Evolutionary conservation across 2,797 vertebrate genomes (phyloP), one percentile per base, ranked within the genome.

Genomic region (Pseudopleuronectes americanus): DNA sequence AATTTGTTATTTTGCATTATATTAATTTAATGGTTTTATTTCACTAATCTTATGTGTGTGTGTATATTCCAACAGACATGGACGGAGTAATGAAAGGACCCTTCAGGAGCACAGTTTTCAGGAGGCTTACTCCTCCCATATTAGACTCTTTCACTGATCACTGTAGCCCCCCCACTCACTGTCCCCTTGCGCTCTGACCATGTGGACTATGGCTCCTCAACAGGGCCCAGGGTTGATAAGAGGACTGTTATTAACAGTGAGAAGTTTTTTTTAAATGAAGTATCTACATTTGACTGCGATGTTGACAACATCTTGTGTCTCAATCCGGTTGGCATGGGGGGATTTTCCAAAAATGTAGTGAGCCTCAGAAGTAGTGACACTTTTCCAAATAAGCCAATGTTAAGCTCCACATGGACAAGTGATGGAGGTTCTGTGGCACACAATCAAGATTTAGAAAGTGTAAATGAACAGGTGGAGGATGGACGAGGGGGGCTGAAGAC

Each of bases 241-340:
- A 17, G 24, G n/a, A 21, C 13, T 5, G 7, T 4, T 14, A 49
- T n/a, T 43, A 36, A 12, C 19, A 28, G 1, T 53, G 17, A 64
- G 3, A 31, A 24, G 0, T 9, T 51, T 8, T 8, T 43, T 0
- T 14, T 28, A 8, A 53, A 70, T 21, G 10, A 16, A 1, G 24
- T 21, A 9, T 19, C 49, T 51, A 56, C 21, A 0, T 91, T 93
- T 43, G 83, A 90, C 31, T 26, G 41, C 14, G 80, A 92, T 0
- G 54, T 84, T 8, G 80, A 90, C 1, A 58, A 73, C 26, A 84
- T 90, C n/a, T 73, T 92, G 51, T 85, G 74, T 28, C 85, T 92
- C 26, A 88, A 70, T 71, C 86, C 79, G 0, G 48, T 59, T 4
- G 14, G 24, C 10, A 12, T 31, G 41, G 17, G 16, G 2, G 23